Evolutionary conservation across 2,113 vertebrate genomes (phyloP), one percentile per base, ranked within the genome.

Genomic region (Fukomys damarensis): DNA sequence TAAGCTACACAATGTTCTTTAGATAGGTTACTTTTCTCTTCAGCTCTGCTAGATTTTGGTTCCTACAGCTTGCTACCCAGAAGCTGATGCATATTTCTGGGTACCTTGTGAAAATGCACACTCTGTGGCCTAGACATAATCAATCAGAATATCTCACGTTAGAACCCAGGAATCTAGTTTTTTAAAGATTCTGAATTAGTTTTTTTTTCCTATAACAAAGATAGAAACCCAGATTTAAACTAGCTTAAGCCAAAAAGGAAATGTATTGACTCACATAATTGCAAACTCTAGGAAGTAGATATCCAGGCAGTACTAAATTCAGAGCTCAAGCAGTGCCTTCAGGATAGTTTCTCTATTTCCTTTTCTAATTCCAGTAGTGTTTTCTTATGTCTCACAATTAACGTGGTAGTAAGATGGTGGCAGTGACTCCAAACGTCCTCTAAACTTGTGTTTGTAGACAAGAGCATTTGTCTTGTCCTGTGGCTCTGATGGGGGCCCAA

Each of bases 71-170:
- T 89, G 7, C 2, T 76, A n/a, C 41, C 41, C 26, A 24, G 24
- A 93, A 49, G 14, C 13, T 86, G 24, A 91, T 46, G 32, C 28
- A 14, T 86, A 46, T 22, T 38, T 80, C 7, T 86, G 61, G 13
- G n/a, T 14, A 80, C 38, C 43, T 91, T 93, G 35, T 96, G 88
- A 96, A 93, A 93, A 94, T 49, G 80, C 6, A 77, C 63, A 41
- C 91, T 94, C 4, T 52, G 11, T 56, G 70, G 46, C 17, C 58
- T 96, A 88, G 41, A 76, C 46, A 61, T 43, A 49, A 91, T 56
- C 49, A 94, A 35, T 86, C 19, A 68, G 74, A 80, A 68, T 74
- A 79, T 76, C 20, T 93, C 61, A 38, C 24, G 52, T 5, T 38
- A 61, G 41, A 66, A 79, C n/a, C 30, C 0, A 86, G 9, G 3